Evolutionary conservation across 2,888 invertebrate species (phyloP).

Genomic region (Pinctada fucata): DNA sequence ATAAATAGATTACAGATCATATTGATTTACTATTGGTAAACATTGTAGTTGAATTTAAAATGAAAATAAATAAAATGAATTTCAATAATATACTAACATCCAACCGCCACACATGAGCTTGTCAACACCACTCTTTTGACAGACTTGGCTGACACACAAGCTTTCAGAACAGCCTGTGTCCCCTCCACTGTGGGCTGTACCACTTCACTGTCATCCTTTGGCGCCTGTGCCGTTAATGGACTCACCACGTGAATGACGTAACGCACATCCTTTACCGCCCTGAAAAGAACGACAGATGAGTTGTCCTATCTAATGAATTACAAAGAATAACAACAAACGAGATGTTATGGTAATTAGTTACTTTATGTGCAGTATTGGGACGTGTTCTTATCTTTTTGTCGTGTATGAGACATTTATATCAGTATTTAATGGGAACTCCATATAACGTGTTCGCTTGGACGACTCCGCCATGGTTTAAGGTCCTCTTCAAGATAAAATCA

Average conservation of each 20-base stretch:
- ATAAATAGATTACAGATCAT: too few relatives aligned
- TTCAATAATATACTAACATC: constrained; percentile 56
- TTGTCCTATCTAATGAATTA: background rate
- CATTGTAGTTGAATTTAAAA: too few relatives aligned
- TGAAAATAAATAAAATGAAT: too few relatives aligned
- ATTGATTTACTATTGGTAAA: too few relatives aligned
- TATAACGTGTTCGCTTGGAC: too few relatives aligned
- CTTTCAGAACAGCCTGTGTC: constrained; percentile 78
- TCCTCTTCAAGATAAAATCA: too few relatives aligned
- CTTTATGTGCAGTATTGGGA: background rate
- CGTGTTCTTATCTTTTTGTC: too few relatives aligned
- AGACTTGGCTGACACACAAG: constrained; percentile 76
- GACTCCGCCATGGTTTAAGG: too few relatives aligned
- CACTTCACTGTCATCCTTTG: constrained; percentile 76
- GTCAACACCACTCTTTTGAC: constrained; percentile 79
- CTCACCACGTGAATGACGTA: constrained; percentile 78
- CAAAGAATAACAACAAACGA: constrained; percentile 7
- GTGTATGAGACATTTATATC: too few relatives aligned
- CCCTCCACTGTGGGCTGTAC: constrained; percentile 79
- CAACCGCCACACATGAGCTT: constrained; percentile 78
- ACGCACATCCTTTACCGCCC: constrained; percentile 77
- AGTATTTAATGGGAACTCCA: too few relatives aligned
- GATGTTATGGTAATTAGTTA: constrained; percentile 1
- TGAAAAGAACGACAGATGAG: constrained; percentile 39
- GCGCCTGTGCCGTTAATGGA: constrained; percentile 73